phyloP scores from a whole-genome alignment of 2,888 invertebrate species.

The Athalia cordata region DNA sequence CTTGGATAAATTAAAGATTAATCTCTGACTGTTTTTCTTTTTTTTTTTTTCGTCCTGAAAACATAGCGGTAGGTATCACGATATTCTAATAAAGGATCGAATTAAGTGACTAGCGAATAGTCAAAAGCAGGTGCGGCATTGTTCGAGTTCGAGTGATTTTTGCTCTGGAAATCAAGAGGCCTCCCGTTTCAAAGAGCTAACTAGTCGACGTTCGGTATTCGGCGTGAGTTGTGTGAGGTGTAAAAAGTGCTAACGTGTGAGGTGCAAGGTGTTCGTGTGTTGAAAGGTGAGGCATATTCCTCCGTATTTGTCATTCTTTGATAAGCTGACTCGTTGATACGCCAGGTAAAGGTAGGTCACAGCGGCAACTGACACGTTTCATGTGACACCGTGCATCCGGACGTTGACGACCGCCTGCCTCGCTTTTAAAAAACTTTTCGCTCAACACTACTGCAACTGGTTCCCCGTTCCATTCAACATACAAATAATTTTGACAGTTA shows the following conservation, averaged over 20 bases:
- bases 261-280: constrained; percentile 59
- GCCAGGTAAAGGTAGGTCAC: constrained; percentile 58
- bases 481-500: constrained; percentile 19
- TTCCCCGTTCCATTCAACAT: not conserved
- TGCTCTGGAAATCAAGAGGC: not conserved
- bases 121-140: constrained; percentile 50
- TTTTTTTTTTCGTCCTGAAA: not conserved
- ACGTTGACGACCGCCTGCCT: not conserved
- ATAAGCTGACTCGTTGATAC: constrained; percentile 36
- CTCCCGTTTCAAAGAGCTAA: constrained; percentile 17
- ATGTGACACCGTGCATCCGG: constrained; percentile 39
- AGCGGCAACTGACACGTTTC: constrained; percentile 48
- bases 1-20: constrained; percentile 47
- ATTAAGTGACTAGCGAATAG: constrained; percentile 24
- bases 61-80: constrained; percentile 40
- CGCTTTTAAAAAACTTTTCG: constrained; percentile 8
- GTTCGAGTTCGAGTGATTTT: constrained; percentile 52
- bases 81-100: constrained; percentile 10
- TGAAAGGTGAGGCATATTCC: constrained; percentile 59
- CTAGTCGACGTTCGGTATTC: constrained; percentile 13
- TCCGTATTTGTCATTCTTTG: constrained; percentile 57
- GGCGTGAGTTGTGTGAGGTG: not conserved
- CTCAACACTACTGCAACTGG: not conserved
- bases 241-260: constrained; percentile 37
- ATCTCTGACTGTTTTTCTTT: constrained; percentile 24